Evolutionary conservation across 2,888 invertebrate genomes (phyloP), one percentile per base, ranked within the genome.

Genomic region (Hemistola chrysoprasaria): DNA sequence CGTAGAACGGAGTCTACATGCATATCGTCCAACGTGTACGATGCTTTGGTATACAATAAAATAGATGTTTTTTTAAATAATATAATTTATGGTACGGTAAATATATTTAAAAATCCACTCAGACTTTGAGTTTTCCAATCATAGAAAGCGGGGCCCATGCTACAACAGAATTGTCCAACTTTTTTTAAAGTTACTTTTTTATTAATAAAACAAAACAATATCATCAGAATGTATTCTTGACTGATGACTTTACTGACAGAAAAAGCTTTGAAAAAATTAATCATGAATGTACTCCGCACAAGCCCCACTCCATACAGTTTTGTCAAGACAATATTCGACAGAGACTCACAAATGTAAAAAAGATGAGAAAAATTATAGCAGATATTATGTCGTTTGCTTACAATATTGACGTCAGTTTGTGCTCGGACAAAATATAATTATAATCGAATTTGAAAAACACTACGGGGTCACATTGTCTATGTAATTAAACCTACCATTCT

Each of bases 281-380:
- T 16, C 16, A 16, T 2, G 4, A 16, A 2, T 16, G 16, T 16
- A n/a, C 16, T 16, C 16, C 6, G 8, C 32, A 11, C 3, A 20
- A 11, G 22, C n/a, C 30, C 27, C 29, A 33, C 20, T 36, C 11
- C 20, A 43, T n/a, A 64, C 62, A 71, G 76, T 79, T 80, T 78
- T 78, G 78, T 78, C 83, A 80, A 83, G 76, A 81, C 74, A 56
- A 47, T 30, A 47, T 53, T 55, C 40, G 47, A 62, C 35, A 61
- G 40, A 64, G 45, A 59, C 41, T 45, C 44, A 54, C 26, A 11
- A 44, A 51, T 29, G 44, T 22, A 48, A 50, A 22, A 31, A 10
- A 16, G 2, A 16, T 16, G 2, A 3, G 4, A 16, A 3, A 16
- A 2, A 16, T 16, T 16, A n/a, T 16, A 16, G 16, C 16, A 3